Evolutionary conservation across 1,140 invertebrate genomes (phyloP).

Genomic region (Drosophila novamexicana): DNA sequence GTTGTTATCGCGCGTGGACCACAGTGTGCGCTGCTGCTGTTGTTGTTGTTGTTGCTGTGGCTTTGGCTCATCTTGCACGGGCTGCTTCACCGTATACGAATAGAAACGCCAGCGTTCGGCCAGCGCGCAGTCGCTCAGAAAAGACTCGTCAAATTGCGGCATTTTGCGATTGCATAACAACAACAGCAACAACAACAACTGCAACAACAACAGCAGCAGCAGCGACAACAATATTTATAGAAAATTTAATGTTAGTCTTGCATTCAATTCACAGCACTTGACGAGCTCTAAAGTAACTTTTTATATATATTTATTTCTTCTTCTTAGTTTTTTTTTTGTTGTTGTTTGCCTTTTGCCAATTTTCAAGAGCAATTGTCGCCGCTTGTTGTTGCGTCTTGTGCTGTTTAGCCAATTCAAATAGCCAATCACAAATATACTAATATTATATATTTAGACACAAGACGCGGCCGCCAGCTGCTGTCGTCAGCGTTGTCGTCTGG

Average conservation of each 20-base stretch:
- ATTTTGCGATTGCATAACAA: slow-evolving; percentile 68
- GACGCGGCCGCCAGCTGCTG: slow-evolving; percentile 38
- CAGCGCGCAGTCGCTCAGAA: slow-evolving; percentile 73
- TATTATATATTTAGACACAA: slow-evolving; percentile 57
- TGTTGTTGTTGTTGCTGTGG: slow-evolving; percentile 22
- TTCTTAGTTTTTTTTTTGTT: slow-evolving; percentile 13
- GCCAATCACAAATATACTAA: slow-evolving; percentile 60
- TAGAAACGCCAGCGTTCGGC: slow-evolving; percentile 72
- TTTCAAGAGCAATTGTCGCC: slow-evolving; percentile 55
- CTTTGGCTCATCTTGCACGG: slow-evolving; percentile 7
- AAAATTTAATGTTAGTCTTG: neutral
- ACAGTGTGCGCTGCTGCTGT: slow-evolving; percentile 34
- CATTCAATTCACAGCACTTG: slow-evolving; percentile 16
- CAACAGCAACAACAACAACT: slow-evolving; percentile 15
- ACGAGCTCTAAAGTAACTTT: neutral
- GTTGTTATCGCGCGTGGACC: slow-evolving; percentile 55
- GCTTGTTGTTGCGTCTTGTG: slow-evolving; percentile 17
- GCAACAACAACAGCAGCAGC: neutral
- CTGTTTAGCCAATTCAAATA: slow-evolving; percentile 56
- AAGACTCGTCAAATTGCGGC: slow-evolving; percentile 83
- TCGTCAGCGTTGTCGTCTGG: slow-evolving; percentile 77
- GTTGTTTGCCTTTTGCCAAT: slow-evolving; percentile 25
- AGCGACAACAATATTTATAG: too few species aligned
- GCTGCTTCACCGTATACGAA: slow-evolving; percentile 72
- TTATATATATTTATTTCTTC: neutral